Evolutionary conservation across 2,797 vertebrate genomes (phyloP), one percentile per base, ranked within the genome.

Genomic region (Acipenser ruthenus): DNA sequence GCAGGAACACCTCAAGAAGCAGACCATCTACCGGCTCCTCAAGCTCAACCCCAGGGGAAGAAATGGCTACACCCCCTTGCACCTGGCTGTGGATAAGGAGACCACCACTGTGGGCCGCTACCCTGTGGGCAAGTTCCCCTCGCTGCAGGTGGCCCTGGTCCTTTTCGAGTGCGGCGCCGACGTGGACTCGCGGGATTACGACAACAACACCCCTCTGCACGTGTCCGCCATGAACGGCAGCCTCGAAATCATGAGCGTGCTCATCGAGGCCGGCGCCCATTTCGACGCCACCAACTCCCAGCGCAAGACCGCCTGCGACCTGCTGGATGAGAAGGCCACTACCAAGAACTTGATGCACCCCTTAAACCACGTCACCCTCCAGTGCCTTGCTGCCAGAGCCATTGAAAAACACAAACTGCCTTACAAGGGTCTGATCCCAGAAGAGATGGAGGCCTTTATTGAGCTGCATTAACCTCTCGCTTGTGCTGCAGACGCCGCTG

Each of bases 381-480:
- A 98, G 93, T 98, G 95, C 89, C 93, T 98, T 83, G 95, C 96
- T 0, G 95, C 96, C 53, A 93, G 93, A 1, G 91, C 93, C 7
- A 86, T 98, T 49, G 94, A 93, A 76, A 92, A 85, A 80, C 93
- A 96, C 90, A 93, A 94, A 89, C 86, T 98, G 66, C 93, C 94
- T 67, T 98, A 98, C 83, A 94, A 95, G 78, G 95, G 96, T 13
- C 91, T 94, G 63, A 95, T 97, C 84, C 94, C 96, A 0, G 94
- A 97, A 74, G 93, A 96, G 81, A 92, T 98, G 83, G 95, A 96
- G 85, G 92, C 93, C 53, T 98, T 98, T 82, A 96, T 98, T 60
- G 92, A 97, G 79, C 89, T 97, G 74, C 96, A 98, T 84, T 97
- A 89, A 93, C 68, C 65, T 50, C 60, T 11, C 11, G 67, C 55